Evolutionary conservation across 2,888 invertebrate genomes (phyloP).

Genomic region (Crocallis elinguaria): DNA sequence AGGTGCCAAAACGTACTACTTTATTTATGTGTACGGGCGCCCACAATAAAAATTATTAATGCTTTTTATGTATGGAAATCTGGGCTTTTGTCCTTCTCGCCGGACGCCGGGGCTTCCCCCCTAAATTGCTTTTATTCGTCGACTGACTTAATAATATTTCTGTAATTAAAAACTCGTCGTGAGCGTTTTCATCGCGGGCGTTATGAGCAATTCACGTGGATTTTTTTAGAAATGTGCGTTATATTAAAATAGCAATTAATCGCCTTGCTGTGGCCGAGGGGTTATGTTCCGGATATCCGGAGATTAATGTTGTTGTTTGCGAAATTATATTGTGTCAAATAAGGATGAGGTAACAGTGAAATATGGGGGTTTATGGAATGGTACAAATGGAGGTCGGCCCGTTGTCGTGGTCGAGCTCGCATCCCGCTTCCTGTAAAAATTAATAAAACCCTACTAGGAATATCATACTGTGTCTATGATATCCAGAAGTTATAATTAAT

Average conservation of each 20-base stretch:
- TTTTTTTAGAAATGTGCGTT: conserved; percentile 53
- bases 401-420: background rate
- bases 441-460: background rate
- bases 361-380: conserved; percentile 24
- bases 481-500: no score
- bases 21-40: conserved; percentile 70
- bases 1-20: conserved; percentile 65
- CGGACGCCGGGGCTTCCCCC: conserved; percentile 32
- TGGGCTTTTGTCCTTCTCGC: conserved; percentile 63
- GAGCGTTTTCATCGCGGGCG: conserved; percentile 65
- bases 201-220: conserved; percentile 62
- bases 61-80: conserved; percentile 75
- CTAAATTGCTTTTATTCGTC: conserved; percentile 76
- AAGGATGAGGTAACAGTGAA: conserved; percentile 32
- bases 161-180: conserved; percentile 77
- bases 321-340: conserved; percentile 41
- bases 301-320: conserved; percentile 43
- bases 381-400: conserved; percentile 14
- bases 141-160: conserved; percentile 78
- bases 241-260: conserved; percentile 61
- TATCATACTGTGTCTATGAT: no score
- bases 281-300: conserved; percentile 34
- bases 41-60: conserved; percentile 81
- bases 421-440: conserved; percentile 6
- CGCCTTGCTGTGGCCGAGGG: conserved; percentile 36